Base-by-base conservation (phyloP, 1,140 invertebrate species). In the Brachionus rotundiformis region DNA sequence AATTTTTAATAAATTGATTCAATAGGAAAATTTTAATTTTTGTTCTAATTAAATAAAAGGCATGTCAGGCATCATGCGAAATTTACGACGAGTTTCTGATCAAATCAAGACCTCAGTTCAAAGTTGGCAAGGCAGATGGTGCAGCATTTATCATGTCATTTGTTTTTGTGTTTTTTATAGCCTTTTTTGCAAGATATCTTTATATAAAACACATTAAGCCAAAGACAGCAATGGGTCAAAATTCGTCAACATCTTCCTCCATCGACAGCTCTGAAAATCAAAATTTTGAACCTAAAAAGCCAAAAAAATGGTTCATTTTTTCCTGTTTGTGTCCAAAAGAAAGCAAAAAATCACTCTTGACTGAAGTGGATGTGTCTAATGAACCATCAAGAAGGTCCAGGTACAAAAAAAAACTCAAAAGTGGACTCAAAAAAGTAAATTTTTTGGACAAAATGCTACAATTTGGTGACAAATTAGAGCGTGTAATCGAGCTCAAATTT, bases 391-490 rank as follows among this genome's bases (percentile, higher is more conserved):
- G 29, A 4, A 25, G 61, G 8, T 63, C 61, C 61, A 63, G 29
- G 29, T 63, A 63, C 29, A 68, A 68, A 68, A 31, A 36, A 19
- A 13, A 3, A 29, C 29, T 68, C 31, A 68, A 44, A 44, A 41
- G 36, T 8, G 1, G 68, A 0, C 25, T 73, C n/a, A 47, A 73
- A 27, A 73, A 73, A 47, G 19, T 73, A 0, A 73, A 73, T 19
- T 61, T 33, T 19, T 39, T 79, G 47, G 47, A 79, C 47, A 31
- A 59, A 59, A 79, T 79, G 76, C 29, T 54, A 1, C 36, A 36
- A 8, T 11, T 79, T 31, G 76, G 76, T 16, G 76, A 79, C 23
- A 63, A 59, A n/a, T 47, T 79, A n/a, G 76, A 79, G 59, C 76
- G 36, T 7, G 10, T 23, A 4, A 79, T 79, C 19, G 47, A 79